Evolutionary conservation across 2,797 vertebrate genomes (phyloP).

Genomic region (Ptychobarbus kaznakovi): DNA sequence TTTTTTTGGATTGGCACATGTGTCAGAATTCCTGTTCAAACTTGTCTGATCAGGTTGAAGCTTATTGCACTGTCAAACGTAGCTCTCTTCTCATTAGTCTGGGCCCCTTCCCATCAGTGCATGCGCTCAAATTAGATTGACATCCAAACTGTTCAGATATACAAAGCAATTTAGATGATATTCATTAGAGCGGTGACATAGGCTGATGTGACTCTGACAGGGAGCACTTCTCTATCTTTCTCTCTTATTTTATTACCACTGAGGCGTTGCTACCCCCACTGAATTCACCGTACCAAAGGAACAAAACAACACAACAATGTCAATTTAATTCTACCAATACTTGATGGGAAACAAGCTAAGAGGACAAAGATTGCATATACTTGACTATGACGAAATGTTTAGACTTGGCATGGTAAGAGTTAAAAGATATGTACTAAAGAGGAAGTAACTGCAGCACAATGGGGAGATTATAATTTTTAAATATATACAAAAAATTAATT

Average conservation of each 20-base stretch:
- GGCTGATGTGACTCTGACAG: conserved; percentile 85
- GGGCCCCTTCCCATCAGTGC: conserved; percentile 93
- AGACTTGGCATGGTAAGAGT: not conserved
- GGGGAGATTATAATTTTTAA: not conserved
- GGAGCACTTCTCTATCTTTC: conserved; percentile 76
- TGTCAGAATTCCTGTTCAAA: conserved; percentile 89
- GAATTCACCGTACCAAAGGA: conserved; percentile 39
- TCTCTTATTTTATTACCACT: conserved; percentile 72
- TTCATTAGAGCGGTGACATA: conserved; percentile 99
- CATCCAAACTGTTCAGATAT: conserved; percentile 99
- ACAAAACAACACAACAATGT: conserved; percentile 23
- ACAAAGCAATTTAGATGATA: conserved; percentile 99
- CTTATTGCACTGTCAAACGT: conserved; percentile 93
- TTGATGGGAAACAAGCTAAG: not conserved
- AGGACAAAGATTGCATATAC: not conserved
- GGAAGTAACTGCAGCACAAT: not conserved
- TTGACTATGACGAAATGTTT: not conserved
- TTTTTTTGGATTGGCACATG: conserved; percentile 77
- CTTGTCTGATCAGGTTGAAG: conserved; percentile 93
- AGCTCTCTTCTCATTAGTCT: conserved; percentile 98
- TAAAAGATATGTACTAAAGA: not conserved
- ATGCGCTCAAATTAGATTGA: conserved; percentile 99
- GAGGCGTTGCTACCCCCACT: conserved; percentile 49
- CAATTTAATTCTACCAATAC: conserved; percentile 3
- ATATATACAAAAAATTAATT: not conserved